Conservation (phyloP, 2,113 vertebrate genomes). For the Athene noctua region DNA sequence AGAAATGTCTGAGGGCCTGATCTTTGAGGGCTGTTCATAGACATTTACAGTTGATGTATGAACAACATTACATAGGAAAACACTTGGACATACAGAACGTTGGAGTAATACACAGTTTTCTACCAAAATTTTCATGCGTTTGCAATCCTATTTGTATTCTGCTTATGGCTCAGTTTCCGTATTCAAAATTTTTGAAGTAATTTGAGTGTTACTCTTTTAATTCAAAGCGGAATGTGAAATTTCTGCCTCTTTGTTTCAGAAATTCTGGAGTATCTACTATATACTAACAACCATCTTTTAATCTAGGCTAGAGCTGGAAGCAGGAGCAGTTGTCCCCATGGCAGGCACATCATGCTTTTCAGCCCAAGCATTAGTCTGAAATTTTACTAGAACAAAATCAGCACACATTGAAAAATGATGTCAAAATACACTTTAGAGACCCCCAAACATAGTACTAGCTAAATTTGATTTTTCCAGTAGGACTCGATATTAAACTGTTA, state of each 20-base stretch:
- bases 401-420: neutral
- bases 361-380: neutral
- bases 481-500: neutral
- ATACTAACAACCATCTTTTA: neutral
- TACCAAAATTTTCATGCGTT: neutral
- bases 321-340: neutral
- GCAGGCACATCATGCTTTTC: rapidly evolving
- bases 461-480: neutral
- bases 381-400: neutral
- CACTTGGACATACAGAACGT: neutral
- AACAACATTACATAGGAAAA: neutral
- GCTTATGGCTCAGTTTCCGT: neutral
- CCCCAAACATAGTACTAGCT: neutral
- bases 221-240: neutral
- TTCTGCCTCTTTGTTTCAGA: neutral
- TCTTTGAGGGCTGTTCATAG: neutral
- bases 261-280: neutral
- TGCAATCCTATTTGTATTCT: neutral
- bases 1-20: neutral
- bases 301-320: neutral
- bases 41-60: neutral
- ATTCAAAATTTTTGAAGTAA: neutral
- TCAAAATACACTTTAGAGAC: neutral
- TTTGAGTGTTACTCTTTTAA: neutral
- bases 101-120: neutral